These are phyloP conservation scores for Eulemur rufifrons DNA, from an alignment of 2,113 vertebrate species.

Conservation along the genomic window DNA sequence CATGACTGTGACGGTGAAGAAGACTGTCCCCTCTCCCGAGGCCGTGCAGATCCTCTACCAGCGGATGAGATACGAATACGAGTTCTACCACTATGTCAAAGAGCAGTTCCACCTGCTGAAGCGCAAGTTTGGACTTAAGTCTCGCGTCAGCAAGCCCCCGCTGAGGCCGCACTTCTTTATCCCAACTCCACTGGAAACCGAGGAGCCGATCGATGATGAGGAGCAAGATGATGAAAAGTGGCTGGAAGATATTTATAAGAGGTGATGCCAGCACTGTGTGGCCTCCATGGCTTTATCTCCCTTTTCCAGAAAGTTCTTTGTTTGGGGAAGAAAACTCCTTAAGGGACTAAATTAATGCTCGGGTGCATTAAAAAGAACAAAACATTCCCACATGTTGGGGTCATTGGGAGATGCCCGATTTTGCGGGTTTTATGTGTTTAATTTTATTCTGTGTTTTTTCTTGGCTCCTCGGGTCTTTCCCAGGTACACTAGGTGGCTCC, in stretches of 20 bases:
- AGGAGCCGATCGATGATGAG: constrained; percentile 90
- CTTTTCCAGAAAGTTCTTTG: constrained; percentile 81
- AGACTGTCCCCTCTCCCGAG: constrained; percentile 94
- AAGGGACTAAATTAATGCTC: constrained; percentile 81
- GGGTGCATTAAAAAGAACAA: constrained; percentile 82
- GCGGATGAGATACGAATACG: constrained; percentile 96
- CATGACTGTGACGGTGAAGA: constrained; percentile 97
- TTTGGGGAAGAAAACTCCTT: constrained; percentile 79
- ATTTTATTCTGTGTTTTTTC: constrained; percentile 70
- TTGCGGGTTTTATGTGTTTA: constrained; percentile 82
- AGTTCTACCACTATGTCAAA: constrained; percentile 97
- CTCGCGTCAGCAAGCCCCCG: constrained; percentile 78
- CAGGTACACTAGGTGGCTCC: constrained; percentile 45
- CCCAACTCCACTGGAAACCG: constrained; percentile 91
- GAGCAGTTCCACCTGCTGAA: constrained; percentile 97
- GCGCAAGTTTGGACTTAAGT: constrained; percentile 96
- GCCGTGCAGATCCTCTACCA: constrained; percentile 97
- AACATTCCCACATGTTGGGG: constrained; percentile 80
- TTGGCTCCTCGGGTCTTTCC: constrained; percentile 69
- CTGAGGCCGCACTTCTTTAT: constrained; percentile 89
- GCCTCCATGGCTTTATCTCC: constrained; percentile 69
- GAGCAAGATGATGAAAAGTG: constrained; percentile 93
- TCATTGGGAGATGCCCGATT: constrained; percentile 81
- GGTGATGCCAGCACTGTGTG: constrained; percentile 81
- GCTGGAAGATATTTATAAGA: constrained; percentile 92